These are phyloP conservation scores for Hydrolagus affinis DNA, from an alignment of 2,113 vertebrate species.

Conservation along the genomic window DNA sequence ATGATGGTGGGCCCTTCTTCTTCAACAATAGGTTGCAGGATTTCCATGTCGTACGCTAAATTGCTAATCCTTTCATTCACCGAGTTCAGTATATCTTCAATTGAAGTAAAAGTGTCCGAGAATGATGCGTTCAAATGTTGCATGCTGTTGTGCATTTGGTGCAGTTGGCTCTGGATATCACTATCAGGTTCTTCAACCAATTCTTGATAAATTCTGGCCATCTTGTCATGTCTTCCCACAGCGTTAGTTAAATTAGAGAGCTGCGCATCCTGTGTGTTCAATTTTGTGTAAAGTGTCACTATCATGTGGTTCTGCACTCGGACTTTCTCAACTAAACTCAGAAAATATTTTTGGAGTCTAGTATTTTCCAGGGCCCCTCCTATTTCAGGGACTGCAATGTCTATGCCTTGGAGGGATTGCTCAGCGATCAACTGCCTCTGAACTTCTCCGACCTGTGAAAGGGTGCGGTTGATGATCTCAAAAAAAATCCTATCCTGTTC, in stretches of 20 bases:
- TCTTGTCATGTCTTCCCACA: conserved; percentile 48
- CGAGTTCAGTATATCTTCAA: conserved; percentile 54
- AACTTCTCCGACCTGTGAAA: conserved; percentile 51
- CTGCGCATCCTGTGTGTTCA: conserved; percentile 53
- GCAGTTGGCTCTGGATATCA: conserved; percentile 50
- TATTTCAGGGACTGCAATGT: conserved; percentile 31
- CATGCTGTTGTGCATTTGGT: conserved; percentile 47
- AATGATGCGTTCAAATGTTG: conserved; percentile 55
- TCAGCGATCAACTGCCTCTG: conserved; percentile 44
- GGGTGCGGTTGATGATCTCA: conserved; percentile 55
- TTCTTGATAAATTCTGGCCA: conserved; percentile 50
- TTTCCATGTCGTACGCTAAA: conserved; percentile 65
- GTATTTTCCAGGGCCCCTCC: conserved; percentile 30
- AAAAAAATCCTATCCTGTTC: conserved; percentile 51
- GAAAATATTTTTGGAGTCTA: conserved; percentile 46
- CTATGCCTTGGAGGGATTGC: conserved; percentile 36
- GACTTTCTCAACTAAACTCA: conserved; percentile 49
- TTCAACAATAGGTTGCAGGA: conserved; percentile 60
- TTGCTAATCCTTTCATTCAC: conserved; percentile 66
- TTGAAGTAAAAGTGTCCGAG: conserved; percentile 47
- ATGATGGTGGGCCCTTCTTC: conserved; percentile 47
- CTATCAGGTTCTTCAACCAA: conserved; percentile 50
- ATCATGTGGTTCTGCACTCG: conserved; percentile 54
- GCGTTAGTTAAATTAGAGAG: conserved; percentile 54
- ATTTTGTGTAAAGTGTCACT: conserved; percentile 50